Conservation (phyloP, 2,797 vertebrate genomes). For the Poliocrania exsul region DNA sequence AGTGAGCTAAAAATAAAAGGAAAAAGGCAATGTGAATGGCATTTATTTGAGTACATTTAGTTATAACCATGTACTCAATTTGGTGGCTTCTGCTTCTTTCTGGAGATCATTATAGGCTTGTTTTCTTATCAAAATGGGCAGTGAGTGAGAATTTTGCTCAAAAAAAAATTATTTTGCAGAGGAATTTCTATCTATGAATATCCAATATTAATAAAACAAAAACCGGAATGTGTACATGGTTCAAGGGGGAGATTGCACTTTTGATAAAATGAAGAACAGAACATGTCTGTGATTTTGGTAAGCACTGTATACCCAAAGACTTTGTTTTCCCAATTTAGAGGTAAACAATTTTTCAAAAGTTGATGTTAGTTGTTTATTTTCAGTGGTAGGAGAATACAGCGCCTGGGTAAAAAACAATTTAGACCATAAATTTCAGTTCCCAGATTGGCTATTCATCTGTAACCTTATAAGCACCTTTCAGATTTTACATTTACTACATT, state of each 20-base stretch:
- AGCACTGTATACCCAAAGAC: not conserved
- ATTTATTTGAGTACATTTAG: not conserved
- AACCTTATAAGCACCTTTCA: not conserved
- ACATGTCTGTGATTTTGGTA: not conserved
- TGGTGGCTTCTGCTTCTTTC: not conserved
- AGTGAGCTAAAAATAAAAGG: not conserved
- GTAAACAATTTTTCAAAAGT: not conserved
- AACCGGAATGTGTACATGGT: not conserved
- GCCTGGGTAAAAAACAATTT: not conserved
- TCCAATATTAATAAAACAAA: not conserved
- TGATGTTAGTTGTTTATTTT: not conserved
- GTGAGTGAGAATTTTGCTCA: not conserved
- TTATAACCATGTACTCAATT: not conserved
- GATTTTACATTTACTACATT: not conserved
- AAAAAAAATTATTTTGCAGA: not conserved
- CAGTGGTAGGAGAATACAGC: not conserved
- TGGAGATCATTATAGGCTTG: not conserved
- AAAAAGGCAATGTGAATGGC: not conserved
- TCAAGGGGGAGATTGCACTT: not conserved
- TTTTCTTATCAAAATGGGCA: not conserved
- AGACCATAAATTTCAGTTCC: not conserved
- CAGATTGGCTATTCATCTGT: not conserved
- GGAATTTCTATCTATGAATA: not conserved
- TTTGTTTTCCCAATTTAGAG: not conserved
- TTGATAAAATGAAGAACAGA: conserved; percentile 11